Evolutionary conservation across 2,797 vertebrate genomes (phyloP).

Genomic region (Petrocephalus sullivani): DNA sequence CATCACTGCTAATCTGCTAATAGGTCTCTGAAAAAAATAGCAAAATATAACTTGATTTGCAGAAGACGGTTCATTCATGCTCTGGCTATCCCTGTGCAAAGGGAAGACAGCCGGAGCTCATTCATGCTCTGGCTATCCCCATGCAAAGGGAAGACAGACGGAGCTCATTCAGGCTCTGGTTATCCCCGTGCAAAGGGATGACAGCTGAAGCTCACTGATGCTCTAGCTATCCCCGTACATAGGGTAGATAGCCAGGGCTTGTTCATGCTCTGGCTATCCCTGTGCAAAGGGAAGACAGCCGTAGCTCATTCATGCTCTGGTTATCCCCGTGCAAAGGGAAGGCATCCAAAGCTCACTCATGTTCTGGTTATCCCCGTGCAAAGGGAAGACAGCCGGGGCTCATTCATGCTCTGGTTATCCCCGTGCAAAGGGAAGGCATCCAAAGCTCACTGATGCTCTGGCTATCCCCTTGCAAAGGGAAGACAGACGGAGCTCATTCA

Average conservation of each 20-base stretch:
- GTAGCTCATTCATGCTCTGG: too few species aligned
- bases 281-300: too few species aligned
- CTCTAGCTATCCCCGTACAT: background rate
- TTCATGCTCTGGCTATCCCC: background rate
- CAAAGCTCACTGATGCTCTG: background rate
- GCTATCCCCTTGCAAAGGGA: slow-evolving; percentile 19
- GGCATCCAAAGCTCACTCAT: too few species aligned
- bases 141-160: slow-evolving; percentile 15
- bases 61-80: slow-evolving; percentile 5
- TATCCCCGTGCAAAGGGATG: background rate
- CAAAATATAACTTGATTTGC: slow-evolving; percentile 19
- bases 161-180: background rate
- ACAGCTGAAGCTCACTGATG: background rate
- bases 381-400: too few species aligned
- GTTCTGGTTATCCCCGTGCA: too few species aligned
- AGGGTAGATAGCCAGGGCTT: background rate
- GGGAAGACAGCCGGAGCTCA: slow-evolving; percentile 4
- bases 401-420: background rate
- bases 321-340: too few species aligned
- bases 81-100: slow-evolving; percentile 6
- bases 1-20: slow-evolving; percentile 6
- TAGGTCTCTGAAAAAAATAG: background rate
- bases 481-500: background rate
- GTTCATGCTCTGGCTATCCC: background rate
- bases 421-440: background rate